Conservation (phyloP, 2,888 invertebrate species). For the Lithophane semibrunnea region DNA sequence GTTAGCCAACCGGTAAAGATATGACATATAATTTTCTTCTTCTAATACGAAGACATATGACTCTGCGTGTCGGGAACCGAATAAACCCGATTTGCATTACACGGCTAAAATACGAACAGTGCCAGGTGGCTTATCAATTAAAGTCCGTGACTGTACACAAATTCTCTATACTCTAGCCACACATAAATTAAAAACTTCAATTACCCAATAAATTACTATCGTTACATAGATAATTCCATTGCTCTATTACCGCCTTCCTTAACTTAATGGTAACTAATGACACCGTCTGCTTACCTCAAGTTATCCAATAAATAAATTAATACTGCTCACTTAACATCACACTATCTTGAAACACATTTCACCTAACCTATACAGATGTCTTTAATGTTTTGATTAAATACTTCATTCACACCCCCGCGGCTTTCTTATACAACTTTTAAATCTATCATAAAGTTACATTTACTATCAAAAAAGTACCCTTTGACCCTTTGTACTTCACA, state of each 20-base stretch:
- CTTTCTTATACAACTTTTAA: conserved; percentile 53
- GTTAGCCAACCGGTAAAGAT: too few species aligned
- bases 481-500: neutral
- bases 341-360: conserved; percentile 44
- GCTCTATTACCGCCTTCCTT: conserved; percentile 35
- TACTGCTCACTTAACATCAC: conserved; percentile 44
- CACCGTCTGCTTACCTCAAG: conserved; percentile 6
- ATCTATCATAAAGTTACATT: conserved; percentile 38
- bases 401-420: conserved; percentile 60
- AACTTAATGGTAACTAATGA: conserved; percentile 52
- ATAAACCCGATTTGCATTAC: too few species aligned
- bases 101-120: too few species aligned
- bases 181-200: conserved; percentile 8
- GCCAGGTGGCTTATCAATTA: too few species aligned
- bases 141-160: too few species aligned
- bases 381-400: conserved; percentile 61
- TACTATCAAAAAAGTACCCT: conserved; percentile 8
- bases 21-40: too few species aligned
- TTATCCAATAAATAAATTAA: conserved; percentile 48
- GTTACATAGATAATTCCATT: conserved; percentile 1
- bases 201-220: conserved; percentile 16
- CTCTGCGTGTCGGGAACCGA: too few species aligned
- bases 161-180: neutral
- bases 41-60: too few species aligned
- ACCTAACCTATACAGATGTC: conserved; percentile 30